Evolutionary conservation across 2,888 invertebrate species (phyloP), one percentile per base, ranked within the genome.

Genomic region (Tribolium freemani): DNA sequence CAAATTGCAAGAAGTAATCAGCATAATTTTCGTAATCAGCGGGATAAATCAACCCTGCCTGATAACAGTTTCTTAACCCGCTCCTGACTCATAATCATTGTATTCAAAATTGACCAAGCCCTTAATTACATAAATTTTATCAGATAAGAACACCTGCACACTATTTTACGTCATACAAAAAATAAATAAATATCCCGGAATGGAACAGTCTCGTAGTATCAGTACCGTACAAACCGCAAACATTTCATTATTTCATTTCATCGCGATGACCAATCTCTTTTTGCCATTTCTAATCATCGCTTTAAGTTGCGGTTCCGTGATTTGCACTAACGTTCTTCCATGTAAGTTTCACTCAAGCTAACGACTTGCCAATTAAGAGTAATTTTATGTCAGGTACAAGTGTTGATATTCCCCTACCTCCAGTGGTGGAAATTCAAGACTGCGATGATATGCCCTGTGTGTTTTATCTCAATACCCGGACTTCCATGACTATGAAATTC

Each of bases 401-500:
- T 6, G 46, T 16, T 10, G 46, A 38, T 16, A 31, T 26, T 13
- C 21, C 26, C 9, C 10, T 64, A 5, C 64, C 63, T 21, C 11
- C 20, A 9, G 38, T 16, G 5, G 64, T 53, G 5, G 21, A 44
- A 4, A 11, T 64, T 11, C 6, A 16, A 20, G 9, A 51, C 38
- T 64, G 64, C 8, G 44, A 54, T 2, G 53, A 11, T 0, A 38
- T 53, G 3, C 64, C 64, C 5, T 64, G 64, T 20, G 38, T 13
- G 4, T 53, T 64, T 20, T 53, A 54, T n/a, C 21, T 64, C 9
- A 20, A 21, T 5, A 5, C 10, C n/a, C 20, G 10, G 2, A 26
- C 38, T 45, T 10, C 26, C 50, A 64, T 64, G 64, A 54, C 64
- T 0, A 64, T 64, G 54, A 54, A 53, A 11, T 64, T 64, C 13